Evolutionary conservation across 2,113 vertebrate species (phyloP), one percentile per base, ranked within the genome.

Genomic region (Salvelinus alpinus): DNA sequence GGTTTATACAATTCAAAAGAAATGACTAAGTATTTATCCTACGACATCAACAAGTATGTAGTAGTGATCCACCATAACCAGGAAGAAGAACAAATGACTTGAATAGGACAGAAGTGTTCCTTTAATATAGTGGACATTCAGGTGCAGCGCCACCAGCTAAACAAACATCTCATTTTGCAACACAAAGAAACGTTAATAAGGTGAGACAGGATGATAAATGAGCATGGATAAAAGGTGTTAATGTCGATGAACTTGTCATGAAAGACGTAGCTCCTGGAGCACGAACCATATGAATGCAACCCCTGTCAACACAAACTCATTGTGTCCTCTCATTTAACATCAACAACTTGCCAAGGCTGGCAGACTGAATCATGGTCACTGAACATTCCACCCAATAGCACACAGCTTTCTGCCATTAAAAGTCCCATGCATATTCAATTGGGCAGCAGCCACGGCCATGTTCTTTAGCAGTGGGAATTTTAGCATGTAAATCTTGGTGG

Each of bases 301-400:
- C 64, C 70, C 90, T 90, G 89, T 93, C 91, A 85, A 81, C 90
- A 90, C 88, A 79, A 86, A 86, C 85, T 92, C 87, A 90, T 88
- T 77, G 75, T 74, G 25, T 80, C 72, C 80, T 83, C 73, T 73
- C 68, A 59, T 70, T 60, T 65, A 62, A 72, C 54, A 5, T 62
- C 34, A 38, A 34, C 31, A 73, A 78, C 76, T 78, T 70, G 73
- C 81, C 69, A 82, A 62, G 38, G 12, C 77, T 67, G 20, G 65
- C 48, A 64, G 11, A 79, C 22, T 78, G 38, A n/a, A 73, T 76
- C 74, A 62, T 1, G 51, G 14, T 77, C 71, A 84, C 67, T 71
- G 77, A 86, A 82, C 71, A 80, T 31, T 34, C 18, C 14, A 14
- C 66, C 75, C 71, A 78, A 34, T 76, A 47, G 24, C 4, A 6